Conservation (phyloP, 2,113 vertebrate species). For the Numenius arquata region DNA sequence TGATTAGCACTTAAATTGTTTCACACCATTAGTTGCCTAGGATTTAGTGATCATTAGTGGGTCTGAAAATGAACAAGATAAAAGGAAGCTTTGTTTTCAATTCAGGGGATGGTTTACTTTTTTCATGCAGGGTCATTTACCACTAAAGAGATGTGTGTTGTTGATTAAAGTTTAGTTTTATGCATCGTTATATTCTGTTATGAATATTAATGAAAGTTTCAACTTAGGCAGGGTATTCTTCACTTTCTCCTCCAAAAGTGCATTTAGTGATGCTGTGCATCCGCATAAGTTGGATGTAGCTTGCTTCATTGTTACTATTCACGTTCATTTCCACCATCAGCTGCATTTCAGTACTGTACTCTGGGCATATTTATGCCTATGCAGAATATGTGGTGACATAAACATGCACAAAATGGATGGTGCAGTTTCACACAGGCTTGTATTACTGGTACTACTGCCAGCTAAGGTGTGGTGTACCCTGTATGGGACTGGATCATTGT, state of each 20-base stretch:
- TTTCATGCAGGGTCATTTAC: neutral
- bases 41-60: neutral
- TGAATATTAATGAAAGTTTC: neutral
- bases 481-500: neutral
- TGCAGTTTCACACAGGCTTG: neutral
- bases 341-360: neutral
- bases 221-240: neutral
- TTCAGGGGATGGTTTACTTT: neutral
- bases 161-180: conserved; percentile 28
- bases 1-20: conserved; percentile 33
- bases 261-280: neutral
- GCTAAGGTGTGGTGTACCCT: neutral
- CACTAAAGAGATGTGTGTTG: neutral
- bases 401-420: neutral
- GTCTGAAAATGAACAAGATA: neutral
- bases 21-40: neutral
- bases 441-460: neutral
- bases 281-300: neutral
- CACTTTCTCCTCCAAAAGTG: neutral
- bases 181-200: neutral
- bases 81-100: conserved; percentile 3
- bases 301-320: neutral
- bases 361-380: neutral
- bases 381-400: neutral
- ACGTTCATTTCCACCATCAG: neutral